Conservation (phyloP, 2,113 vertebrate species). For the Corythornis vintsioides region DNA sequence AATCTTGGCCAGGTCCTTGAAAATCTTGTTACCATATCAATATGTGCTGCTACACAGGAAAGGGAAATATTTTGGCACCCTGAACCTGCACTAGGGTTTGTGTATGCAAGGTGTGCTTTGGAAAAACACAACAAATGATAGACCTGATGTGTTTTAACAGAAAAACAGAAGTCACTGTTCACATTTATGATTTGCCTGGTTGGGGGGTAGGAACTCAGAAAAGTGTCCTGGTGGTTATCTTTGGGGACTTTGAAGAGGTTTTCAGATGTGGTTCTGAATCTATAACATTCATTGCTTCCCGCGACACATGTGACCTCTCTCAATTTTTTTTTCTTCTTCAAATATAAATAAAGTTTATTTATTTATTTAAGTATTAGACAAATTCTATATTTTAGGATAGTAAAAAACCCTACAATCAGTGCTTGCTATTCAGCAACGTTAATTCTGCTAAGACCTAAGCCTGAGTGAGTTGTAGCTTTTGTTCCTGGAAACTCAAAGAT, state of each 20-base stretch:
- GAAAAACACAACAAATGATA: not conserved
- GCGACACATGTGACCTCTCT: not conserved
- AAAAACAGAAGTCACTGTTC: slow-evolving; percentile 22
- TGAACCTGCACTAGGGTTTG: not conserved
- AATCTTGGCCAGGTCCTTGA: not conserved
- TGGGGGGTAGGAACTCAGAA: slow-evolving; percentile 3
- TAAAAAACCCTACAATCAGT: not conserved
- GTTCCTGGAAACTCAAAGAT: slow-evolving; percentile 44
- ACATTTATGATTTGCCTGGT: slow-evolving; percentile 12
- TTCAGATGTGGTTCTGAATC: slow-evolving; percentile 56
- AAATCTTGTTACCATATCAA: not conserved
- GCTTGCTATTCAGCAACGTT: slow-evolving; percentile 22
- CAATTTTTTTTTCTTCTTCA: not conserved
- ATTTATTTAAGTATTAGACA: slow-evolving; percentile 57
- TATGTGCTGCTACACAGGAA: not conserved
- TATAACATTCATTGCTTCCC: slow-evolving; percentile 35
- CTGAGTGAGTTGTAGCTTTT: slow-evolving; percentile 40
- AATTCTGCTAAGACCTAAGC: slow-evolving; percentile 5
- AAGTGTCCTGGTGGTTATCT: slow-evolving; percentile 15
- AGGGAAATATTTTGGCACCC: not conserved
- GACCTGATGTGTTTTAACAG: not conserved
- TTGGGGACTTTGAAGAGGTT: slow-evolving; percentile 32
- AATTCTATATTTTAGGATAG: slow-evolving; percentile 24
- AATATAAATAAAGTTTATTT: slow-evolving; percentile 51
- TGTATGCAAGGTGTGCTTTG: not conserved